A percentile compares a stretch with the other conserved stretches of the same genome.
phyloP scores from a whole-genome alignment of 2,113 vertebrate genomes.

The Vulpes ferrilata region DNA sequence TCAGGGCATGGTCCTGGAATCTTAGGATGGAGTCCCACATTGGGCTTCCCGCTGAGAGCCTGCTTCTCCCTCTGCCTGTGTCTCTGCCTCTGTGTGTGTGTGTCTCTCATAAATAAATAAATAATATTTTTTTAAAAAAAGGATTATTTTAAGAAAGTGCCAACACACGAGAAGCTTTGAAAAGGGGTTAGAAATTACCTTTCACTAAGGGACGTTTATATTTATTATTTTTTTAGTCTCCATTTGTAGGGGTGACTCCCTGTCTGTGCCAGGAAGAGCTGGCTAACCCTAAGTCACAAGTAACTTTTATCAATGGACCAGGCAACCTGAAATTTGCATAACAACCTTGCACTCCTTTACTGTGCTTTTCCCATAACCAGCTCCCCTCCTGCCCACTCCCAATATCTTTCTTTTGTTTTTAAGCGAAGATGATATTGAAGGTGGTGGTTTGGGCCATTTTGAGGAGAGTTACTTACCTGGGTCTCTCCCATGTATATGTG shows the following conservation, averaged over 20 bases:
- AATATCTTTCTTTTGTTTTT: background rate
- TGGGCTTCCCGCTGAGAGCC: too few relatives aligned
- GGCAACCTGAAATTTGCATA: background rate
- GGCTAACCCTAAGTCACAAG: background rate
- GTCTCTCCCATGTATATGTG: background rate
- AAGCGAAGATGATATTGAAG: background rate
- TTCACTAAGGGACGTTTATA: background rate
- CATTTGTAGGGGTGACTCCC: background rate
- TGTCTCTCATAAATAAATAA: too few relatives aligned
- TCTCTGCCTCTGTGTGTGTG: too few relatives aligned
- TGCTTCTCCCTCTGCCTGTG: too few relatives aligned
- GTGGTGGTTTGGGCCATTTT: background rate
- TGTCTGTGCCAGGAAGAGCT: background rate
- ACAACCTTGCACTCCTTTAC: background rate
- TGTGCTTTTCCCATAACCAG: background rate
- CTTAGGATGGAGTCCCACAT: too few relatives aligned
- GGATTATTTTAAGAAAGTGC: too few relatives aligned
- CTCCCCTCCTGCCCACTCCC: background rate
- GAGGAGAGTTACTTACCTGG: background rate
- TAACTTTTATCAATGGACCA: background rate
- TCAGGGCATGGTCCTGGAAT: too few relatives aligned
- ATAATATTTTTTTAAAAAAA: too few relatives aligned
- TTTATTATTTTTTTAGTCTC: background rate
- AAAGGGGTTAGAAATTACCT: background rate
- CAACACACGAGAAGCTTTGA: too few relatives aligned